Evolutionary conservation across 2,888 invertebrate genomes (phyloP).

Genomic region (Sphecodes monilicornis): DNA sequence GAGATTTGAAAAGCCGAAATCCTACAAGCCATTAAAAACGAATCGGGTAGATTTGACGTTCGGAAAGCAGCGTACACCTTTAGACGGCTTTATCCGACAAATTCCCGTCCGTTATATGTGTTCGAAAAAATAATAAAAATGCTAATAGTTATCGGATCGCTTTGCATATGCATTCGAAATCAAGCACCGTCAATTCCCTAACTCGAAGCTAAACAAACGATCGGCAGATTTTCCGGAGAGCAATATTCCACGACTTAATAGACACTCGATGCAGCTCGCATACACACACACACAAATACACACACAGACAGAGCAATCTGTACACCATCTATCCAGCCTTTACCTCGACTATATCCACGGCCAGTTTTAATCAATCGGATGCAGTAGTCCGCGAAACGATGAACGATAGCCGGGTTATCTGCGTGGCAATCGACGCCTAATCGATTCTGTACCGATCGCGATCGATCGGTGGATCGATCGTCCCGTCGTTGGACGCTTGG

Average conservation of each 20-base stretch:
- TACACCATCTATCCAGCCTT: background rate
- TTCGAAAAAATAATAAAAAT: conserved; percentile 38
- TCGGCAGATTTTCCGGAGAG: conserved; percentile 17
- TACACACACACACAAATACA: background rate
- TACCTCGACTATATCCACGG: background rate
- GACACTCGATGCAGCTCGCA: conserved; percentile 13
- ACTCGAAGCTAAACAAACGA: conserved; percentile 11
- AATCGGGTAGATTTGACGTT: background rate
- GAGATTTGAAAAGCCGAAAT: background rate
- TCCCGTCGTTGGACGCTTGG: background rate
- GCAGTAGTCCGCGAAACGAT: conserved; percentile 26
- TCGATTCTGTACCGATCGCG: conserved; percentile 14
- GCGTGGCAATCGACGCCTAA: background rate
- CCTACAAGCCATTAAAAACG: background rate
- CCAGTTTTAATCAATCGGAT: conserved; percentile 43
- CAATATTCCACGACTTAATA: conserved; percentile 27
- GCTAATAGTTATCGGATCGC: conserved; percentile 30
- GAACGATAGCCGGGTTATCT: conserved; percentile 13
- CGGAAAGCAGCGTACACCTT: background rate
- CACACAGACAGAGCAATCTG: conserved; percentile 15
- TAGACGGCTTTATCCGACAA: background rate
- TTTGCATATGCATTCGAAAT: conserved; percentile 20
- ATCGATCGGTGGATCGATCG: conserved; percentile 6
- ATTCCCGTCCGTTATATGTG: background rate
- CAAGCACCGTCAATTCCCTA: background rate